Evolutionary conservation across 2,797 vertebrate species (phyloP).

Genomic region (Tragelaphus oryx): DNA sequence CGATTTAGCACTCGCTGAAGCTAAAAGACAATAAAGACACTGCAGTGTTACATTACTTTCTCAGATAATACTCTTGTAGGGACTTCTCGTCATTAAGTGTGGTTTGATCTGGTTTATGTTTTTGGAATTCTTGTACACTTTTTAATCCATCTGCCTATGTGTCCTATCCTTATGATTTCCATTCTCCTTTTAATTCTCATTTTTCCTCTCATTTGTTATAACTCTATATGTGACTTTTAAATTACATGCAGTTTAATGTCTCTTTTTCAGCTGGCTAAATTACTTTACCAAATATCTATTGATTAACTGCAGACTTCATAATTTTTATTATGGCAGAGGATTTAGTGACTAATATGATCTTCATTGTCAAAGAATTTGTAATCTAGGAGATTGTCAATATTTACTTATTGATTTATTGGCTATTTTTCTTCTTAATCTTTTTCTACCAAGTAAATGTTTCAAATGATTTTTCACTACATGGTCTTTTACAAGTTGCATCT

Average conservation of each 20-base stretch:
- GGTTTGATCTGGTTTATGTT: background rate
- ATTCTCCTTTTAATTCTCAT: background rate
- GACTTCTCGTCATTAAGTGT: background rate
- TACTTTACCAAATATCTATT: background rate
- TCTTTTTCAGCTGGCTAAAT: conserved; percentile 22
- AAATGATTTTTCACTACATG: conserved; percentile 21
- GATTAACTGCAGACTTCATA: background rate
- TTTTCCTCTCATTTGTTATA: background rate
- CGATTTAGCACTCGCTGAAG: background rate
- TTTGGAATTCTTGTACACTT: background rate
- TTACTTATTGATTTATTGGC: conserved; percentile 31
- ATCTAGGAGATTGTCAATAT: background rate
- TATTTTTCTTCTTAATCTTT: conserved; percentile 28
- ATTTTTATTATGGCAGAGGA: conserved; percentile 25
- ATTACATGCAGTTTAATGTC: background rate
- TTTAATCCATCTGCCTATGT: background rate
- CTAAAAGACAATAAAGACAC: conserved; percentile 15
- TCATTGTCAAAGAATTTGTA: conserved; percentile 7
- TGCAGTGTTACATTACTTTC: background rate
- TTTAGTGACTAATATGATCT: background rate
- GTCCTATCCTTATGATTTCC: background rate
- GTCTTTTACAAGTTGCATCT: conserved; percentile 55
- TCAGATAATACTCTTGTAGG: background rate
- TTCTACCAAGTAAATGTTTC: conserved; percentile 32
- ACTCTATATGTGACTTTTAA: background rate